phyloP scores from a whole-genome alignment of 2,888 invertebrate species.

The Melipona beecheii region DNA sequence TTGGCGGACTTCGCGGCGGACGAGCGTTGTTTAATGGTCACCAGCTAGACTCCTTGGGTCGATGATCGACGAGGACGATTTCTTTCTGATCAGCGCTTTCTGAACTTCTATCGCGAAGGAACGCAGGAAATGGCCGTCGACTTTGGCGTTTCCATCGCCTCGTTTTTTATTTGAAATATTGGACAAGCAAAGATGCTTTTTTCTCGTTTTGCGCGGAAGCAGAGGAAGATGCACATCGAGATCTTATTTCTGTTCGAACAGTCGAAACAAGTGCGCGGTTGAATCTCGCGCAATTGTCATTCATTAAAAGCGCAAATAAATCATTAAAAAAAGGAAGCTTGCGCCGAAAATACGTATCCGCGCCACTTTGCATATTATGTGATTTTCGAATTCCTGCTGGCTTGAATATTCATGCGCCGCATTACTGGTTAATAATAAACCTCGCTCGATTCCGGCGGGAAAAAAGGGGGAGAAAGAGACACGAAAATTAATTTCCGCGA shows the following conservation, averaged over 20 bases:
- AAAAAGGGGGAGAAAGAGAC: background rate
- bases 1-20: background rate
- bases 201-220: background rate
- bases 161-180: background rate
- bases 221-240: background rate
- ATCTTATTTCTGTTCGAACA: background rate
- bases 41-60: background rate
- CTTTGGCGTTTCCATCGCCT: background rate
- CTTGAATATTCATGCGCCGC: constrained; percentile 11
- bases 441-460: background rate
- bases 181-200: background rate
- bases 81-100: constrained; percentile 3
- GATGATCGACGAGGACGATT: background rate
- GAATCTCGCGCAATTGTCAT: background rate
- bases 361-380: background rate
- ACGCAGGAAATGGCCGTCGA: background rate
- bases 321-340: background rate
- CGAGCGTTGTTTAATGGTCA: constrained; percentile 43
- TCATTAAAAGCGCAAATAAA: background rate
- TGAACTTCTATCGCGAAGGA: background rate
- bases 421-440: constrained; percentile 25
- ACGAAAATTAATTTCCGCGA: background rate
- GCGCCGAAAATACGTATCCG: background rate
- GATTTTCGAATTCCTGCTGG: constrained; percentile 9
- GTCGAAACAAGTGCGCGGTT: no score